Evolutionary conservation across 2,888 invertebrate species (phyloP), one percentile per base, ranked within the genome.

Genomic region (Drosophila algonquin): DNA sequence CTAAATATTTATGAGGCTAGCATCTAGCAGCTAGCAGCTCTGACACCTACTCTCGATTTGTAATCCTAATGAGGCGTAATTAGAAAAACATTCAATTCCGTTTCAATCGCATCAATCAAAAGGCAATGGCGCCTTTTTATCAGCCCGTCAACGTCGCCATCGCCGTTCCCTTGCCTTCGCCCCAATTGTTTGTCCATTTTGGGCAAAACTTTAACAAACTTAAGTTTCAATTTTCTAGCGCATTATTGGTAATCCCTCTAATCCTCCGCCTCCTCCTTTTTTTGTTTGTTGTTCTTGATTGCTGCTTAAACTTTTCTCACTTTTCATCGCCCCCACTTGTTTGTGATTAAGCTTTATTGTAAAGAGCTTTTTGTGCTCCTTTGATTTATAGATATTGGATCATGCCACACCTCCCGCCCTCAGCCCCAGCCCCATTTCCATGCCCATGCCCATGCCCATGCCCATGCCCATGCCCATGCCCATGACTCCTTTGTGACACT

Each of bases 361-460:
- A 67, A 70, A 61, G 57, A 69, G 63, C 73, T 62, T 71, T 67
- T 82, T 80, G 82, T 79, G 52, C 75, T 79, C 63, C 69, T 83
- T 79, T 86, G 81, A 79, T 83, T 83, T 83, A 83, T 82, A 82
- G 78, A 82, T 82, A 76, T 81, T 72, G 75, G 71, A 77, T 75
- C 75, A 73, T 40, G 30, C 48, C 51, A 32, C 57, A 44, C 54
- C 45, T 45, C 58, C 63, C 21, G 10, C n/a, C 16, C 5, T 40
- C 18, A 21, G 5, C 12, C 6, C 30, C 7, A 27, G 7, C 1
- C 7, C 27, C 27, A 27, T 0, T 1, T 5, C 27, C 27, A 27
- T 5, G 27, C n/a, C 50, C n/a, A 24, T 24, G 48, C 18, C n/a
- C n/a, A n/a, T n/a, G n/a, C n/a, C n/a, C n/a, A n/a, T n/a, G n/a